Evolutionary conservation across 1,140 invertebrate species (phyloP).

Genomic region (Coelopa frigida): DNA sequence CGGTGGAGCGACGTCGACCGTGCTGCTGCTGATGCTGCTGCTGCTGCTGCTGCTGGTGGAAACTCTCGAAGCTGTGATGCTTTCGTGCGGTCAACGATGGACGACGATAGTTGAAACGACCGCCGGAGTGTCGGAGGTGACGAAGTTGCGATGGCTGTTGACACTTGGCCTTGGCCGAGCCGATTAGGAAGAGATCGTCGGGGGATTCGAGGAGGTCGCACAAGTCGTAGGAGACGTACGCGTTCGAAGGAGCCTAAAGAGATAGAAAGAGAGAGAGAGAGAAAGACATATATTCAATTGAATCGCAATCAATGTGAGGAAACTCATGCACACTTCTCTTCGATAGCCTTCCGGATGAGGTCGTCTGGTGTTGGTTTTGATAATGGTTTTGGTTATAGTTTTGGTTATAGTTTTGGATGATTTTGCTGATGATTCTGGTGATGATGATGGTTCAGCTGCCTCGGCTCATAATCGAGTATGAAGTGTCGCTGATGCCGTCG

Average conservation of each 20-base stretch:
- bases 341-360: too few relatives aligned
- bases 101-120: not conserved
- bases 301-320: too few relatives aligned
- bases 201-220: not conserved
- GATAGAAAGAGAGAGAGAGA: not conserved
- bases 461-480: conserved; percentile 39
- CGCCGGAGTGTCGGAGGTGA: conserved; percentile 19
- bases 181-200: conserved; percentile 7
- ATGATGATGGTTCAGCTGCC: too few relatives aligned
- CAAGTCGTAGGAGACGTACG: not conserved
- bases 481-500: conserved; percentile 31
- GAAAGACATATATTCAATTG: too few relatives aligned
- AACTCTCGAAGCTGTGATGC: conserved; percentile 6
- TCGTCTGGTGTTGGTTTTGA: not conserved
- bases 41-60: conserved; percentile 4
- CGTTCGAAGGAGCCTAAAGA: not conserved
- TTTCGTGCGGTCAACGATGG: not conserved
- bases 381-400: not conserved
- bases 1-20: conserved; percentile 19
- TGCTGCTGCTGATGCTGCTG: conserved; percentile 1
- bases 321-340: too few relatives aligned
- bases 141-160: conserved; percentile 23
- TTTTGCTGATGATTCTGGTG: too few relatives aligned
- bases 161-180: conserved; percentile 3
- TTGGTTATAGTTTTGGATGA: too few relatives aligned